These are phyloP conservation scores for Thryonomys swinderianus DNA, from an alignment of 2,113 vertebrate species.

Conservation along the genomic window DNA sequence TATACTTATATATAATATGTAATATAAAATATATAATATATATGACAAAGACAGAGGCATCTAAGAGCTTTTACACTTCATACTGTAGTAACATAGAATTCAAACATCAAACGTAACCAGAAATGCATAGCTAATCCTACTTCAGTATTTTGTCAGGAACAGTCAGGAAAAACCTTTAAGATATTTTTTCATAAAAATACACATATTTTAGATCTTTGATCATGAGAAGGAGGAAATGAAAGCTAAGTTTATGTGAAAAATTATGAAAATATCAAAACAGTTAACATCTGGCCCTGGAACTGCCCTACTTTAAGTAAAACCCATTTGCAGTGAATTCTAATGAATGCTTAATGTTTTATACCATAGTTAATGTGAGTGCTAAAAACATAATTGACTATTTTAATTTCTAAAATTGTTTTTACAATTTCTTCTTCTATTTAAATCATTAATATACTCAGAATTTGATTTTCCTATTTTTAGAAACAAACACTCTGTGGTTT, in stretches of 20 bases:
- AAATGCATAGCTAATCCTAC: neutral
- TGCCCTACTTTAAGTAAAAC: conserved; percentile 45
- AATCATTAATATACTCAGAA: conserved; percentile 56
- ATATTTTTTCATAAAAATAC: neutral
- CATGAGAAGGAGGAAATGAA: neutral
- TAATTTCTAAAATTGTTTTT: conserved; percentile 68
- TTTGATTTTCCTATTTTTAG: conserved; percentile 1
- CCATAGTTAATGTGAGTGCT: conserved; percentile 1
- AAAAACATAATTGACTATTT: conserved; percentile 69
- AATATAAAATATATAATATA: no score
- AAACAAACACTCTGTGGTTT: neutral
- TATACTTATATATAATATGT: no score
- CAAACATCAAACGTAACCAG: neutral
- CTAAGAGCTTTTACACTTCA: neutral
- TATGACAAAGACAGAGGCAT: neutral
- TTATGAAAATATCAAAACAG: neutral
- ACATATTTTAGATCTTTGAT: neutral
- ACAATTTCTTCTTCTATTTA: conserved; percentile 55
- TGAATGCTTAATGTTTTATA: conserved; percentile 52
- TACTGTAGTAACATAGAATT: neutral
- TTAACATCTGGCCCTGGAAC: neutral
- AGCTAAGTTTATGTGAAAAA: neutral
- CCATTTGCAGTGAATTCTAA: conserved; percentile 50
- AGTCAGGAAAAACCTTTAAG: neutral
- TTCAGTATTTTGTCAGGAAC: neutral